Conservation (phyloP, 2,797 vertebrate genomes). For the Naso thynnoides region DNA sequence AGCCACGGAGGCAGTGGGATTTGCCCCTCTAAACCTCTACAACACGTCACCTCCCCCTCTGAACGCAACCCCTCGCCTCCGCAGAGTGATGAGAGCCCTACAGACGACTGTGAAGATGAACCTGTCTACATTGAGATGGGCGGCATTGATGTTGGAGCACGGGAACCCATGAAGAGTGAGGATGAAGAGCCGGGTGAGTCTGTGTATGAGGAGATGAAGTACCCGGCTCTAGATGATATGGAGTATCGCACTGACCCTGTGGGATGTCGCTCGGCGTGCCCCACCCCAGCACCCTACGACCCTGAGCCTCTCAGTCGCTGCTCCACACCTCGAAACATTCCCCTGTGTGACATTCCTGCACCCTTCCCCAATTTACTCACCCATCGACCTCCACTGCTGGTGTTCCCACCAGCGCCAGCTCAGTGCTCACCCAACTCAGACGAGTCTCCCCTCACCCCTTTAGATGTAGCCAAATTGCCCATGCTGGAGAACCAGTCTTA, state of each 20-base stretch:
- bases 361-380: constrained; percentile 98
- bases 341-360: constrained; percentile 95
- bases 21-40: constrained; percentile 73
- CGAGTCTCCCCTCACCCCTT: constrained; percentile 96
- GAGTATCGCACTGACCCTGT: constrained; percentile 91
- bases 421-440: constrained; percentile 98
- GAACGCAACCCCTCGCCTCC: constrained; percentile 88
- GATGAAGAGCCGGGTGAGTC: constrained; percentile 97
- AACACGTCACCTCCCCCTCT: constrained; percentile 62
- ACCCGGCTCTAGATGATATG: constrained; percentile 93
- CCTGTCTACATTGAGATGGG: constrained; percentile 99
- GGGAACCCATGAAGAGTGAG: constrained; percentile 88
- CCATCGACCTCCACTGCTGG: constrained; percentile 94
- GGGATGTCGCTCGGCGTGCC: constrained; percentile 94
- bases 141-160: constrained; percentile 88
- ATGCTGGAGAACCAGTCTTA: constrained; percentile 94
- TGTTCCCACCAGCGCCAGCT: constrained; percentile 96
- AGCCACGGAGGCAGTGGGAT: constrained; percentile 87
- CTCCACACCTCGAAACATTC: constrained; percentile 92
- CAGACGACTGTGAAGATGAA: constrained; percentile 91
- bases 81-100: constrained; percentile 88
- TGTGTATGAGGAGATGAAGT: constrained; percentile 99
- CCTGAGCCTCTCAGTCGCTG: constrained; percentile 90
- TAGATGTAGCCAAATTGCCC: constrained; percentile 94
- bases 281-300: constrained; percentile 95